Conservation (phyloP, 92 coral and sea anemone species). For the Diadumene lineata region DNA sequence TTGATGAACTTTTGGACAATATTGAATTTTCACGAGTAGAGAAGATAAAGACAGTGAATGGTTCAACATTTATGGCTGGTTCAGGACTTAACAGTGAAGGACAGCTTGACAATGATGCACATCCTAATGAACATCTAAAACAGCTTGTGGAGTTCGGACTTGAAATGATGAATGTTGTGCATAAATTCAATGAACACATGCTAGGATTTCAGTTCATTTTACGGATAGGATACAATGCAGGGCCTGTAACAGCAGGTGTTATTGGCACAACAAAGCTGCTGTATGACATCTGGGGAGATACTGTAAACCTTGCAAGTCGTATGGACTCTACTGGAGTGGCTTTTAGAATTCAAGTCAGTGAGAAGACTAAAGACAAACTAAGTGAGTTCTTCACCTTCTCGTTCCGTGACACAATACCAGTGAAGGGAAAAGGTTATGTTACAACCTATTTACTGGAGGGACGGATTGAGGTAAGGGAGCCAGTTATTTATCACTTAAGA, state of each 20-base stretch:
- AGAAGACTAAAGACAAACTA: constrained; percentile 80
- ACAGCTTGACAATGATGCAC: constrained; percentile 50
- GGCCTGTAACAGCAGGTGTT: constrained; percentile 98
- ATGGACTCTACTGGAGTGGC: constrained; percentile 97
- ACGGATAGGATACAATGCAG: constrained; percentile 96
- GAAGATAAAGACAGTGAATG: constrained; percentile 99
- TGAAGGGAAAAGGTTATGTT: constrained; percentile 92
- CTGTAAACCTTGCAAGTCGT: constrained; percentile 97
- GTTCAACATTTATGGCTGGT: constrained; percentile 98
- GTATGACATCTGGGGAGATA: constrained; percentile 99
- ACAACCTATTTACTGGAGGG: constrained; percentile 88
- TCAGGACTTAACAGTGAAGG: constrained; percentile 93
- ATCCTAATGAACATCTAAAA: constrained; percentile 80
- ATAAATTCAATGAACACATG: constrained; percentile 92
- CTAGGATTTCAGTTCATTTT: constrained; percentile 89
- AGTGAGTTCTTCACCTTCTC: constrained; percentile 90
- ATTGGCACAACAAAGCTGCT: constrained; percentile 95
- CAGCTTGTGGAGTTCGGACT: constrained; percentile 93
- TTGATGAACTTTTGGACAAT: constrained; percentile 91
- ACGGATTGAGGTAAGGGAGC: constrained; percentile 63
- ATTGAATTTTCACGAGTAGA: constrained; percentile 83
- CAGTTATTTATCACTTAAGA: too few species aligned
- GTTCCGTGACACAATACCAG: constrained; percentile 91
- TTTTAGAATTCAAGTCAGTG: constrained; percentile 91
- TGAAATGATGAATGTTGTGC: constrained; percentile 93